These are phyloP conservation scores for Umimayanthus chanpuru DNA, from an alignment of 92 coral and sea anemone species.

Conservation along the genomic window DNA sequence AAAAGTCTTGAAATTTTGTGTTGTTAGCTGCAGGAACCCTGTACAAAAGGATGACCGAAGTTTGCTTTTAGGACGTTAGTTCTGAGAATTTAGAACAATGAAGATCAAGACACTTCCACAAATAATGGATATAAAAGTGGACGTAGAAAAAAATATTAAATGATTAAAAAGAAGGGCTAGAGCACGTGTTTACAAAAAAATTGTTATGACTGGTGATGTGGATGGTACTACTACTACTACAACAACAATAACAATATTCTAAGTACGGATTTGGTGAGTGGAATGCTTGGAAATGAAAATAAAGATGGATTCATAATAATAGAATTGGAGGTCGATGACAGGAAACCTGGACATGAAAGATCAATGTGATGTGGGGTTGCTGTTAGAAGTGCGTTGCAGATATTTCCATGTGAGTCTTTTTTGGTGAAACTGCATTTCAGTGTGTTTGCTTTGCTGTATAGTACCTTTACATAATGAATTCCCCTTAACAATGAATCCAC, in stretches of 20 bases:
- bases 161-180: neutral
- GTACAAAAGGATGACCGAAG: neutral
- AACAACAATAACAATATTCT: no score
- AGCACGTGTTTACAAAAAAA: neutral
- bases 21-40: no score
- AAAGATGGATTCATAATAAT: neutral
- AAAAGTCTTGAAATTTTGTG: no score
- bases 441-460: neutral
- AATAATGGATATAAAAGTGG: neutral
- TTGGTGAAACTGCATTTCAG: neutral
- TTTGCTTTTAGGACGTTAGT: neutral
- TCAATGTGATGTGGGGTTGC: neutral
- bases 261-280: neutral
- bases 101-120: neutral
- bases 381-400: neutral
- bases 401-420: neutral
- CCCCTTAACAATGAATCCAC: neutral
- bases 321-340: neutral
- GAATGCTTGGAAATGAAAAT: neutral
- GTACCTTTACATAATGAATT: neutral
- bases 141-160: no score
- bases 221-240: neutral
- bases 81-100: neutral
- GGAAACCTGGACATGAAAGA: neutral
- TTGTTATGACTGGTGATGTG: neutral